phyloP scores from a whole-genome alignment of 2,888 invertebrate species.

The Eulithis testata region DNA sequence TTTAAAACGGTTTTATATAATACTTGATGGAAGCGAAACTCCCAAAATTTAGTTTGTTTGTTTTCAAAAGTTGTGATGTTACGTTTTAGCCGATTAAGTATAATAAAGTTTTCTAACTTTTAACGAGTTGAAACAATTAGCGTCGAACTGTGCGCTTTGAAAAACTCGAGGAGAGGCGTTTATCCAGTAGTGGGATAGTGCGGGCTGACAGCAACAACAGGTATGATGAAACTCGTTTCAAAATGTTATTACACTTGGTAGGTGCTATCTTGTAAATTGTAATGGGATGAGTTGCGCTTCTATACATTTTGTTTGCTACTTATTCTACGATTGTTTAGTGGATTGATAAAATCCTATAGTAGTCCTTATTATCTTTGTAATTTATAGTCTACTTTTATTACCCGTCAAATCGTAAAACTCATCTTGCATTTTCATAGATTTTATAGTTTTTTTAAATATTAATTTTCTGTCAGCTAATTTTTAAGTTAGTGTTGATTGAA shows the following conservation, averaged over 20 bases:
- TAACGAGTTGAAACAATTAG: too few relatives aligned
- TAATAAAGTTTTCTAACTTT: too few relatives aligned
- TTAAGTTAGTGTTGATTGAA: constrained; percentile 73
- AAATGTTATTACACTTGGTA: too few relatives aligned
- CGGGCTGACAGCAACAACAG: too few relatives aligned
- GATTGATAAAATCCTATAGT: constrained; percentile 55
- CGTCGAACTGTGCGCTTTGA: too few relatives aligned
- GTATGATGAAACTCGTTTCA: too few relatives aligned
- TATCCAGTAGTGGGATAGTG: too few relatives aligned
- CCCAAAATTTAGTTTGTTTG: neutral
- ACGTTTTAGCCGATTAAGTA: too few relatives aligned
- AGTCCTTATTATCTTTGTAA: constrained; percentile 58
- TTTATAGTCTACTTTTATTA: constrained; percentile 65
- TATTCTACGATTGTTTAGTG: constrained; percentile 52
- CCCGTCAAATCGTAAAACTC: constrained; percentile 58
- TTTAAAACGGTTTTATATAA: neutral
- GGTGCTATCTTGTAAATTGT: too few relatives aligned
- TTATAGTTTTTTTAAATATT: constrained; percentile 61
- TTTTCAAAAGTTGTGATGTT: too few relatives aligned
- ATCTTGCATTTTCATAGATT: constrained; percentile 47
- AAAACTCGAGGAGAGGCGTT: too few relatives aligned
- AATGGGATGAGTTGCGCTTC: constrained; percentile 4
- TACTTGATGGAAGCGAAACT: constrained; percentile 8
- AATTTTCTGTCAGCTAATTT: constrained; percentile 73
- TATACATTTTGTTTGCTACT: neutral